Percentiles rank a stretch among this genome's conserved stretches.
phyloP scores from a whole-genome alignment of 2,113 vertebrate species.

The Thermophis baileyi region DNA sequence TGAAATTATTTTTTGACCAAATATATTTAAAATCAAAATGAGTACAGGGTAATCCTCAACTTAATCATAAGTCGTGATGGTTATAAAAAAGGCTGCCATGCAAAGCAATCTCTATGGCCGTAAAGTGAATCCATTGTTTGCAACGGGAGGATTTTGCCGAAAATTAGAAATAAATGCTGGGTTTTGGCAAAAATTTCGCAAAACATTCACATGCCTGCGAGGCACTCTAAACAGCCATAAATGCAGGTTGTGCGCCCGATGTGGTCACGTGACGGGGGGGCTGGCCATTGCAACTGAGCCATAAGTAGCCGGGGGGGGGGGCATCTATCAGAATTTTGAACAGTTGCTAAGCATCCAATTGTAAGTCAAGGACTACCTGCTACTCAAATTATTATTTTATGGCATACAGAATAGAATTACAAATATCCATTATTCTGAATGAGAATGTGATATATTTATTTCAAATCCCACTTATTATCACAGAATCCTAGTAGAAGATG shows the following conservation, averaged over 20 bases:
- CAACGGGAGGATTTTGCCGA: background rate
- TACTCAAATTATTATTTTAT: background rate
- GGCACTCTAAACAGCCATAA: background rate
- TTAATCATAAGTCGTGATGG: background rate
- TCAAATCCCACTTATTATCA: background rate
- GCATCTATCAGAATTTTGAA: too few relatives aligned
- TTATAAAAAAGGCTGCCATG: background rate
- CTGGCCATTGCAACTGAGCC: background rate
- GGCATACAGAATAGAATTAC: background rate
- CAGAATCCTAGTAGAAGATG: constrained; percentile 80
- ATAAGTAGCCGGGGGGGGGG: too few relatives aligned
- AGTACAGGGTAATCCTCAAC: background rate
- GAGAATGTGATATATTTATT: background rate
- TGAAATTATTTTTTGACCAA: background rate
- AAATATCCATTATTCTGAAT: background rate
- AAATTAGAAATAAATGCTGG: background rate
- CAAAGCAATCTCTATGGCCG: background rate
- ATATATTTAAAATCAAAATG: background rate
- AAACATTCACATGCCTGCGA: background rate
- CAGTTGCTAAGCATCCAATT: background rate
- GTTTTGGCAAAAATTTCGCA: background rate
- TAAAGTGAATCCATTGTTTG: background rate
- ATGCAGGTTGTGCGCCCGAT: background rate
- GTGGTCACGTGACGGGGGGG: background rate
- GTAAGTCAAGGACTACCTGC: background rate